These are phyloP conservation scores for Plusia festucae DNA, from an alignment of 2,888 invertebrate species.

Conservation along the genomic window DNA sequence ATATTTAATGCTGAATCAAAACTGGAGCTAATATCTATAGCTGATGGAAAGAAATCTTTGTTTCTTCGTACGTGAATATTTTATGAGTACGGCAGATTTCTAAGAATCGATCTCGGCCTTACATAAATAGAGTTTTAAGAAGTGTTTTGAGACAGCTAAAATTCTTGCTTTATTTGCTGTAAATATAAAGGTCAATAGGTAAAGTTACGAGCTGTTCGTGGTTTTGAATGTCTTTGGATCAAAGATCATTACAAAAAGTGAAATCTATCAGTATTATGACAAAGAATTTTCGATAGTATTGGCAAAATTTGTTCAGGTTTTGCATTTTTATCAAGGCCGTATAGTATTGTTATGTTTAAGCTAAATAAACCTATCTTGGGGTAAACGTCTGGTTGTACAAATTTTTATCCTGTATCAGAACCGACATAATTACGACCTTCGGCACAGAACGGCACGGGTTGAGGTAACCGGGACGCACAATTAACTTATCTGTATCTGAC, in stretches of 20 bases:
- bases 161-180: not conserved
- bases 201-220: not conserved
- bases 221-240: not conserved
- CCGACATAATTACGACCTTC: not conserved
- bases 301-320: not conserved
- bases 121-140: not conserved
- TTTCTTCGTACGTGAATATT: not conserved
- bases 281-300: not conserved
- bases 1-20: conserved; percentile 2
- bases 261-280: not conserved
- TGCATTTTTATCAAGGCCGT: not conserved
- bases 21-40: not conserved
- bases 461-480: not conserved
- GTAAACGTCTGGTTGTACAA: not conserved
- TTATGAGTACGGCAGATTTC: not conserved
- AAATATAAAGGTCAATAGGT: not conserved
- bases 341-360: not conserved
- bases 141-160: conserved; percentile 1
- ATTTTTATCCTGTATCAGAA: not conserved
- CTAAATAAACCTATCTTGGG: not conserved
- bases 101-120: not conserved
- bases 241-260: not conserved
- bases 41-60: not conserved
- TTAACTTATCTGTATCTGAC: not conserved
- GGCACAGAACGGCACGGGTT: not conserved